A percentile compares a stretch with the other conserved stretches of the same genome.
Evolutionary conservation across 1,140 invertebrate species (phyloP).

Genomic region (Bombus pyrosoma): DNA sequence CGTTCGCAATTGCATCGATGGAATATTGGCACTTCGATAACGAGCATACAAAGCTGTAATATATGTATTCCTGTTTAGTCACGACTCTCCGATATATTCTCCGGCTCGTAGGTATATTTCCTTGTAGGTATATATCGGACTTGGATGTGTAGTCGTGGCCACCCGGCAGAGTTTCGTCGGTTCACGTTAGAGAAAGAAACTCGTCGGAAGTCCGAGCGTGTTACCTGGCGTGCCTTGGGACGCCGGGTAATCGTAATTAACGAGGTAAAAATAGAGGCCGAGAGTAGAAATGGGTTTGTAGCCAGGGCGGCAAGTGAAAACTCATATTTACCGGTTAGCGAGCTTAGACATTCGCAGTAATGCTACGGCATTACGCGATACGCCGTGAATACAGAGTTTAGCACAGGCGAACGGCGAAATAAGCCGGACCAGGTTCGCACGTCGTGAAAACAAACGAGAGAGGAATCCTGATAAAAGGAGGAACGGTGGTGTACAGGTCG

Average conservation of each 20-base stretch:
- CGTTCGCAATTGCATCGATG: not conserved
- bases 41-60: not conserved
- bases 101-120: not conserved
- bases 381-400: conserved; percentile 54
- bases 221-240: conserved; percentile 54
- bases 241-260: conserved; percentile 69
- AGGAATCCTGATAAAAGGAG: conserved; percentile 45
- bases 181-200: conserved; percentile 4
- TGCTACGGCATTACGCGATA: conserved; percentile 65
- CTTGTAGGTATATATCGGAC: not conserved
- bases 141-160: not conserved
- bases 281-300: conserved; percentile 8
- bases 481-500: not conserved
- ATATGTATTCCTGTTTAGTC: not conserved
- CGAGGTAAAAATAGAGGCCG: conserved; percentile 62
- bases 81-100: not conserved
- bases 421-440: conserved; percentile 45
- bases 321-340: conserved; percentile 72
- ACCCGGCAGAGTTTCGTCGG: not conserved
- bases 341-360: conserved; percentile 70
- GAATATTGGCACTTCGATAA: conserved; percentile 30
- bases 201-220: not conserved
- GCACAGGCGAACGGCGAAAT: conserved; percentile 42
- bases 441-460: conserved; percentile 60
- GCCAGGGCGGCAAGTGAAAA: conserved; percentile 63